Percentiles rank a stretch among this genome's conserved stretches.
Conservation (phyloP, 2,888 invertebrate genomes). For the Allacma fusca region DNA sequence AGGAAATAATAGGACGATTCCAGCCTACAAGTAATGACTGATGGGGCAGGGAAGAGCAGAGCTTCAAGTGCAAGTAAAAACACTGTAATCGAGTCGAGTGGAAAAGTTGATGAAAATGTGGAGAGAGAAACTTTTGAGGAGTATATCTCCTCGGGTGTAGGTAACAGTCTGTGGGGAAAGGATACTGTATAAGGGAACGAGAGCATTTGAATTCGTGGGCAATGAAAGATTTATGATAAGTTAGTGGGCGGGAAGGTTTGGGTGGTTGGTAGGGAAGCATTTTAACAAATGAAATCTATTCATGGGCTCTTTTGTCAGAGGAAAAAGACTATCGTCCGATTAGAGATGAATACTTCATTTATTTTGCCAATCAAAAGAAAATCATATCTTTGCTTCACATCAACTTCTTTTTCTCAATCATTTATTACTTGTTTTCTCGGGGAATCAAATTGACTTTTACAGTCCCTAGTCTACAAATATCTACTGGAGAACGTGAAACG, state of each 20-base stretch:
- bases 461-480: background rate
- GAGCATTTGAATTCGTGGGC: no score
- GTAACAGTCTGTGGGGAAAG: background rate
- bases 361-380: conserved; percentile 37
- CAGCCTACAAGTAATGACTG: no score
- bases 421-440: conserved; percentile 17
- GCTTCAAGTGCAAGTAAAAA: no score
- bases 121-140: conserved; percentile 16
- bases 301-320: background rate
- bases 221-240: conserved; percentile 44
- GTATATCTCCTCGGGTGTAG: conserved; percentile 10
- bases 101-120: conserved; percentile 23
- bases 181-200: background rate
- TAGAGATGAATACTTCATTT: conserved; percentile 31
- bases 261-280: background rate
- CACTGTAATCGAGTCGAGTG: conserved; percentile 27
- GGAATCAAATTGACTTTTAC: conserved; percentile 17
- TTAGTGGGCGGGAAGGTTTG: conserved; percentile 4
- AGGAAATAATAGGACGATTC: background rate
- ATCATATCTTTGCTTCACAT: conserved; percentile 34
- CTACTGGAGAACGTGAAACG: no score
- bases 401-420: conserved; percentile 26
- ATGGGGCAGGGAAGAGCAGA: no score
- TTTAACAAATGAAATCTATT: conserved; percentile 39
- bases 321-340: conserved; percentile 4